Conservation (phyloP, 2,113 vertebrate species). For the Cryptomyrus ogoouensis region DNA sequence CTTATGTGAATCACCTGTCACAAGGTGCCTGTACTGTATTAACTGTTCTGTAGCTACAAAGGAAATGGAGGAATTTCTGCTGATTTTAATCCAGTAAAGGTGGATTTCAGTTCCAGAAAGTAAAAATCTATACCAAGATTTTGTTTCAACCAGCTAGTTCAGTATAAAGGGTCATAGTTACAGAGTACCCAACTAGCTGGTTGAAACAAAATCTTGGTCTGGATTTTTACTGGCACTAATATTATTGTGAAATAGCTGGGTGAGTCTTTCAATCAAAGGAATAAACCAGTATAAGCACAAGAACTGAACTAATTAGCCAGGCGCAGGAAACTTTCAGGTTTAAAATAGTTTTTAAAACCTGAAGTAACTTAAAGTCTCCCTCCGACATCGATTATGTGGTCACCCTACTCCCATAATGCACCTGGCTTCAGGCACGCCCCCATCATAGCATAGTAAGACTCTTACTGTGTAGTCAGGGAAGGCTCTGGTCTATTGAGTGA, state of each 20-base stretch:
- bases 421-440: background rate
- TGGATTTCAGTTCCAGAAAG: background rate
- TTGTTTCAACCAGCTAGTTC: background rate
- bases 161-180: background rate
- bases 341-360: background rate
- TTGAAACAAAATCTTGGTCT: background rate
- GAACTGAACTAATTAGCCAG: background rate
- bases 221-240: background rate
- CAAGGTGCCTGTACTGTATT: background rate
- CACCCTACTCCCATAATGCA: background rate
- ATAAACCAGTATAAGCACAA: background rate
- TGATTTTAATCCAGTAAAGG: background rate
- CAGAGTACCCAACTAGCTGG: background rate
- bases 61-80: background rate
- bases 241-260: background rate
- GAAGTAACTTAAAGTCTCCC: background rate
- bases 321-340: background rate
- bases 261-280: background rate
- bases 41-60: background rate
- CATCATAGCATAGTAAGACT: background rate
- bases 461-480: background rate
- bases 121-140: background rate
- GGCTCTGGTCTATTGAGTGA: background rate
- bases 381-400: background rate
- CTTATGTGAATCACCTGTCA: background rate